Conservation (phyloP, 2,113 vertebrate genomes). For the Meriones unguiculatus region DNA sequence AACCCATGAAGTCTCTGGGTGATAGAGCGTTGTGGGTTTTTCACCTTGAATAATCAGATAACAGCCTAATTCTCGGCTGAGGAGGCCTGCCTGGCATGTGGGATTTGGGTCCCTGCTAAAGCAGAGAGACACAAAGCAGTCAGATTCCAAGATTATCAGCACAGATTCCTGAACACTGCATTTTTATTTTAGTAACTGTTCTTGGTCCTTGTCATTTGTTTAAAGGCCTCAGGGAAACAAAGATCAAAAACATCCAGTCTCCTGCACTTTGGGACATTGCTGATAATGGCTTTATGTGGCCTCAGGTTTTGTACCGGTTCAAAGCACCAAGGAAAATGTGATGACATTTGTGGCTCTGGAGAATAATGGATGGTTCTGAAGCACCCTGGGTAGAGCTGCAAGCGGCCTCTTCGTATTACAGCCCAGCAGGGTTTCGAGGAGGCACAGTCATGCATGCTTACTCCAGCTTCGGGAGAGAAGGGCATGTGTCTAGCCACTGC, state of each 20-base stretch:
- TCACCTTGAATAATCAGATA: constrained; percentile 64
- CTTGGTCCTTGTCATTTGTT: constrained; percentile 25
- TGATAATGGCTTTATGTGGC: not conserved
- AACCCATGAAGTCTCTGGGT: constrained; percentile 53
- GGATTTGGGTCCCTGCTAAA: constrained; percentile 15
- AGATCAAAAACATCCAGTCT: constrained; percentile 9
- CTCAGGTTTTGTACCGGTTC: not conserved
- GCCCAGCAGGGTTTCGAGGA: not conserved
- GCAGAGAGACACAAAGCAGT: not conserved
- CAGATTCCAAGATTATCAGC: not conserved
- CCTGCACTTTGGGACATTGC: not conserved
- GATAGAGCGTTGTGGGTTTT: not conserved
- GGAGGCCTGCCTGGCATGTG: not conserved
- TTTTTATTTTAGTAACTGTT: constrained; percentile 62
- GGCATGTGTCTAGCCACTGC: not conserved
- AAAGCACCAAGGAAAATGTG: not conserved
- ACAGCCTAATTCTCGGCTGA: not conserved
- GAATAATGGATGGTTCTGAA: not conserved
- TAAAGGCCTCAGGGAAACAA: constrained; percentile 59
- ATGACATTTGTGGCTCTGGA: not conserved
- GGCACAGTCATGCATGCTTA: not conserved
- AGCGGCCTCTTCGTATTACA: not conserved
- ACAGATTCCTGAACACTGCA: constrained; percentile 7
- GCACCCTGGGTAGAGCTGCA: not conserved
- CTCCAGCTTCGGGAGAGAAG: not conserved